phyloP scores from a whole-genome alignment of 2,113 vertebrate species.

The Rhinolophus sinicus region DNA sequence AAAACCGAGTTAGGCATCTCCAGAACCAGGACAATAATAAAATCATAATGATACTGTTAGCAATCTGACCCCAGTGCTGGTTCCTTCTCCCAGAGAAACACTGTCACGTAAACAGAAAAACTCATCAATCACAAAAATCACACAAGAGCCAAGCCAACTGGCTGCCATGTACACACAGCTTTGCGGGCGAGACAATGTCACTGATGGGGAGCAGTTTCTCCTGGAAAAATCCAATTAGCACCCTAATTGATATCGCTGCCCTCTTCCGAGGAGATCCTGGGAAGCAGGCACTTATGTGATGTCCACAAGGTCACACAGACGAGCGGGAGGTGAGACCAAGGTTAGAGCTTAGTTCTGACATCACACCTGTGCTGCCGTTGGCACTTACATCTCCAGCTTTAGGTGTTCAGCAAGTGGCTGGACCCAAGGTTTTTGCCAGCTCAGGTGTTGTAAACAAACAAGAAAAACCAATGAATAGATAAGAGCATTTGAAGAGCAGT shows the following conservation, averaged over 20 bases:
- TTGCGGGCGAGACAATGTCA: conserved; percentile 62
- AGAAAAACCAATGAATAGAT: not conserved
- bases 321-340: not conserved
- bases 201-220: not conserved
- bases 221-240: conserved; percentile 24
- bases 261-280: not conserved
- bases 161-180: conserved; percentile 61
- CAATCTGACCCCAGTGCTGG: conserved; percentile 60
- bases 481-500: not conserved
- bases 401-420: not conserved
- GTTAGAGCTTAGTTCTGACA: not conserved
- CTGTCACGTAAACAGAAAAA: conserved; percentile 76
- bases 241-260: conserved; percentile 20
- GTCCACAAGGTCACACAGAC: not conserved
- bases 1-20: conserved; percentile 72
- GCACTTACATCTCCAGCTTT: not conserved
- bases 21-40: conserved; percentile 65
- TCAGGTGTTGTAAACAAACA: not conserved
- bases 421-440: not conserved
- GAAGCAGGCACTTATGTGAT: not conserved
- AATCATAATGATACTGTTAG: conserved; percentile 75
- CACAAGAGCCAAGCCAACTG: conserved; percentile 65
- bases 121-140: conserved; percentile 79
- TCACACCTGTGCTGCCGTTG: not conserved
- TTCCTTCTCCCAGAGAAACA: conserved; percentile 73